phyloP scores from a whole-genome alignment of 2,888 invertebrate genomes.

The Calliopum simillimum region DNA sequence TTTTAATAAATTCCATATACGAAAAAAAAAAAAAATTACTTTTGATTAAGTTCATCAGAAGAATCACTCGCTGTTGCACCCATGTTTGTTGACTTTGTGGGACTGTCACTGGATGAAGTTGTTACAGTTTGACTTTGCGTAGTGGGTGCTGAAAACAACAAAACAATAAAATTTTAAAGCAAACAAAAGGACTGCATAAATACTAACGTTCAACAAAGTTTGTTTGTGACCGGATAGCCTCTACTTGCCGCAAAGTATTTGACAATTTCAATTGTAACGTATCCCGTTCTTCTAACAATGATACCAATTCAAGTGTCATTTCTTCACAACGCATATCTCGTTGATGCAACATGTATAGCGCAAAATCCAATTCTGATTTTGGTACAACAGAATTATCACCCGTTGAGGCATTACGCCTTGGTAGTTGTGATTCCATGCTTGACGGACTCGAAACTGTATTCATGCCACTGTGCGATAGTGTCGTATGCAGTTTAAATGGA shows the following conservation, averaged over 20 bases:
- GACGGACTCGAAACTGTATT: neutral
- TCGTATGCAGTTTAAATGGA: constrained; percentile 63
- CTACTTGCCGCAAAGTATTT: constrained; percentile 81
- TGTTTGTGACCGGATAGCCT: constrained; percentile 67
- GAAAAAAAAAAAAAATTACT: constrained; percentile 50
- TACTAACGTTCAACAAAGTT: constrained; percentile 53
- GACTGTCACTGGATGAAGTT: constrained; percentile 1
- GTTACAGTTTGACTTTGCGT: constrained; percentile 15
- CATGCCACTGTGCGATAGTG: constrained; percentile 52
- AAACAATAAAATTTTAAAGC: neutral
- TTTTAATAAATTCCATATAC: neutral
- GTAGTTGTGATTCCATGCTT: constrained; percentile 12
- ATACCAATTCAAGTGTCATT: constrained; percentile 84
- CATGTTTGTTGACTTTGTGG: constrained; percentile 31
- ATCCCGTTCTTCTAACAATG: constrained; percentile 86
- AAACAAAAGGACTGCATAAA: neutral
- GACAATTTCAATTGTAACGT: constrained; percentile 85
- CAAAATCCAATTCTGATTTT: constrained; percentile 80
- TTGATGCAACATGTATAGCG: constrained; percentile 87
- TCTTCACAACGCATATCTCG: constrained; percentile 89
- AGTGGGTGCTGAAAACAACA: neutral
- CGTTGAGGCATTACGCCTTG: constrained; percentile 3
- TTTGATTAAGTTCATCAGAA: constrained; percentile 59
- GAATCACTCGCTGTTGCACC: constrained; percentile 45
- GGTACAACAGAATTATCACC: constrained; percentile 48